Evolutionary conservation across 2,797 vertebrate genomes (phyloP).

Genomic region (Leuciscus waleckii): DNA sequence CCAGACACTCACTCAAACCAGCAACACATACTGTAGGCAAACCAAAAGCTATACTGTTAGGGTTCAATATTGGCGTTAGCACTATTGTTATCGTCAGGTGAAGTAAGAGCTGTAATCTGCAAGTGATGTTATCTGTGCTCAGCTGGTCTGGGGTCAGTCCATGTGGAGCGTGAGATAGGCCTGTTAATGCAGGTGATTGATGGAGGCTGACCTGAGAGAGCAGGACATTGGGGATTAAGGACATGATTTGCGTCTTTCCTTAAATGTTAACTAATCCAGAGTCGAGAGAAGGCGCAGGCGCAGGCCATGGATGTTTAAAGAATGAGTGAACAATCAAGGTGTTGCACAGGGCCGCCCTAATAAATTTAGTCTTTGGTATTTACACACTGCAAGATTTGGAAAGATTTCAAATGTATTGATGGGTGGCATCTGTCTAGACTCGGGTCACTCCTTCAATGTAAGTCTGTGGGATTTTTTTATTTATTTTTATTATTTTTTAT

Average conservation of each 20-base stretch:
- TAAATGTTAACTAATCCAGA: slow-evolving; percentile 31
- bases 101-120: slow-evolving; percentile 67
- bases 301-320: slow-evolving; percentile 56
- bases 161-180: slow-evolving; percentile 72
- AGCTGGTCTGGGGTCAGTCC: slow-evolving; percentile 76
- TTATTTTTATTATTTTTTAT: too few relatives aligned
- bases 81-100: slow-evolving; percentile 8
- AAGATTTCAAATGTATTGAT: not conserved
- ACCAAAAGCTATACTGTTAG: slow-evolving; percentile 54
- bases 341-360: not conserved
- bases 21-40: slow-evolving; percentile 56
- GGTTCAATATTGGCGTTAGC: slow-evolving; percentile 51
- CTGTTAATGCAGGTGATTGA: slow-evolving; percentile 79
- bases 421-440: not conserved
- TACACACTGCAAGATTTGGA: not conserved
- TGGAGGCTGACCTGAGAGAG: slow-evolving; percentile 59
- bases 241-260: slow-evolving; percentile 65
- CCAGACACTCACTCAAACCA: slow-evolving; percentile 38
- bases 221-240: slow-evolving; percentile 71
- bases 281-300: slow-evolving; percentile 24
- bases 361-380: not conserved
- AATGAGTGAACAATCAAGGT: slow-evolving; percentile 57
- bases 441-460: not conserved
- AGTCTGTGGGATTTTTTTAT: not conserved
- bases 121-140: slow-evolving; percentile 75